Conservation (phyloP, 2,797 vertebrate species). For the Gallinago stenura region DNA sequence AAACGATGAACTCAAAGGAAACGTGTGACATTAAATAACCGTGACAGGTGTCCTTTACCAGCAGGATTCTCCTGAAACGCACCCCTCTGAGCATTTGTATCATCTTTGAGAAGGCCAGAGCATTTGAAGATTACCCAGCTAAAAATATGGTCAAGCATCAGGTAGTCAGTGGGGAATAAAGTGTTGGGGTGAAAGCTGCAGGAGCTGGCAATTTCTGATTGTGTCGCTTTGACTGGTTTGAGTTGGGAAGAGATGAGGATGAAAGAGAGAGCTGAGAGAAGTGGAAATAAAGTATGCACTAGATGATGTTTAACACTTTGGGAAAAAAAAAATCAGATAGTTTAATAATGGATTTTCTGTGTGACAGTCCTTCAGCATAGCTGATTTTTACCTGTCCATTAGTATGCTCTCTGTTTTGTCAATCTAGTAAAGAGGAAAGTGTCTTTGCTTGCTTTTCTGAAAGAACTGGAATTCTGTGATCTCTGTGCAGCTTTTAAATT, state of each 20-base stretch:
- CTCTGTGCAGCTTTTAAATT: not conserved
- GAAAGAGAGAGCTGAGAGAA: not conserved
- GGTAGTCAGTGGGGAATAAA: no score
- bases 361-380: not conserved
- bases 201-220: not conserved
- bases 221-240: not conserved
- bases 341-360: slow-evolving; percentile 23
- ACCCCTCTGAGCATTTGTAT: not conserved
- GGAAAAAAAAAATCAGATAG: not conserved
- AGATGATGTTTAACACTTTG: not conserved
- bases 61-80: not conserved
- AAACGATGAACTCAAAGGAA: not conserved
- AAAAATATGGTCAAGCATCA: not conserved
- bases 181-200: not conserved
- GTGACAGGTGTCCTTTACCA: not conserved
- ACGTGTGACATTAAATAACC: not conserved
- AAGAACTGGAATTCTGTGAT: not conserved
- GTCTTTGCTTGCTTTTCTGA: not conserved
- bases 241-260: not conserved
- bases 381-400: not conserved
- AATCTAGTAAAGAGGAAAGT: not conserved
- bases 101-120: not conserved
- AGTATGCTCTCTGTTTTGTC: not conserved
- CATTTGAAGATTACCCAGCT: not conserved
- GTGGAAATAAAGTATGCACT: not conserved